phyloP scores from a whole-genome alignment of 2,797 vertebrate genomes.

The Leuciscus waleckii region DNA sequence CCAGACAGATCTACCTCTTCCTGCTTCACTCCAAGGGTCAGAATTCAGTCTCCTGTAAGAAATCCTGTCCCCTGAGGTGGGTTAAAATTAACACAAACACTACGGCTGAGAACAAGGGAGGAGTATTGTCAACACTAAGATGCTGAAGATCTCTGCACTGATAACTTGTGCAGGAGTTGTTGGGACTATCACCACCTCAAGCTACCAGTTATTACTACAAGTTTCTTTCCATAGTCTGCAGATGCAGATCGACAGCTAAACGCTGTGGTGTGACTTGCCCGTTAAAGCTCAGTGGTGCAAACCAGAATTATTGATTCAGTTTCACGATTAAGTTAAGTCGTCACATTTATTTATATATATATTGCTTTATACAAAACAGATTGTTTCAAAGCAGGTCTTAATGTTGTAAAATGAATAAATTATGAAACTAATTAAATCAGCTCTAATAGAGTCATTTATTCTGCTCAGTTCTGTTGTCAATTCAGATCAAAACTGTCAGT shows the following conservation, averaged over 20 bases:
- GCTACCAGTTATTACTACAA: background rate
- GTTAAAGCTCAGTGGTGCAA: background rate
- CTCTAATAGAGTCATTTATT: background rate
- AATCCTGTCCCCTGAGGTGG: background rate
- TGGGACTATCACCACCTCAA: background rate
- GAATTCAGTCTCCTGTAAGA: constrained; percentile 13
- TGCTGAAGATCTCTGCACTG: background rate
- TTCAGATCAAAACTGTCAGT: background rate
- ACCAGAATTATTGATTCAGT: background rate
- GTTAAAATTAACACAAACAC: constrained; percentile 43
- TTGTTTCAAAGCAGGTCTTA: background rate
- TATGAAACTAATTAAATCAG: background rate
- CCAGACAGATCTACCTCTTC: constrained; percentile 26
- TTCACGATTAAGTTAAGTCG: background rate
- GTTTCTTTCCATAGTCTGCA: background rate
- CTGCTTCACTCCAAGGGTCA: constrained; percentile 10
- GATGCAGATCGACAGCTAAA: background rate
- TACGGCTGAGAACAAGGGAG: constrained; percentile 10
- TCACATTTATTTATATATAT: background rate
- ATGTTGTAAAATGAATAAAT: background rate
- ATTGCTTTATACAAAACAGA: background rate
- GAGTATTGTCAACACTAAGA: background rate
- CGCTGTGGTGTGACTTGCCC: background rate
- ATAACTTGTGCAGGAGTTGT: background rate
- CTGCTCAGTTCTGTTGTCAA: background rate